Conservation (phyloP, 2,113 vertebrate genomes). For the Pavo muticus region DNA sequence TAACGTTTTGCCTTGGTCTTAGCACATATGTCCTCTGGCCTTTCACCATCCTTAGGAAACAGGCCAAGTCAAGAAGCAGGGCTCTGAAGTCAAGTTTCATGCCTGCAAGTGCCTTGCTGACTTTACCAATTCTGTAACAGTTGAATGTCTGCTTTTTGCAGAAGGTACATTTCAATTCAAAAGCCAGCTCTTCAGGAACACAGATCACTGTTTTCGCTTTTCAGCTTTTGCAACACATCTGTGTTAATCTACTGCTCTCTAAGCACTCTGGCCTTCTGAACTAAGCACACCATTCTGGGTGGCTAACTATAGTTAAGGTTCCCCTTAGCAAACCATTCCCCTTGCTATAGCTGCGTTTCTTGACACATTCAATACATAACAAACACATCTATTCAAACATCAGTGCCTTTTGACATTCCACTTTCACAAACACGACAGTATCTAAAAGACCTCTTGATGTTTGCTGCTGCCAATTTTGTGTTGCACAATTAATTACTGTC, state of each 20-base stretch:
- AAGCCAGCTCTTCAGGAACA: background rate
- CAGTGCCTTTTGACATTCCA: background rate
- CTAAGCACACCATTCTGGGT: fast-evolving
- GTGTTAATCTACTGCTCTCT: fast-evolving
- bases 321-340: background rate
- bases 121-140: background rate
- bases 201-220: background rate
- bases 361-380: fast-evolving
- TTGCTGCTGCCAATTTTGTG: background rate
- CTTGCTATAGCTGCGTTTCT: background rate
- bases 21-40: background rate
- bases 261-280: background rate
- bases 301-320: fast-evolving
- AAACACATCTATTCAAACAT: background rate
- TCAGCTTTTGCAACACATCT: background rate
- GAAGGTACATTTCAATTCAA: fast-evolving
- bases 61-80: background rate
- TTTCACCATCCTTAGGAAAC: background rate
- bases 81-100: background rate
- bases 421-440: background rate
- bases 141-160: fast-evolving
- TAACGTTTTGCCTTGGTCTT: background rate
- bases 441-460: background rate
- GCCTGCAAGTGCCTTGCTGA: background rate
- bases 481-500: background rate